phyloP scores from a whole-genome alignment of 2,797 vertebrate species.

The Microctenopoma steveboyesi region DNA sequence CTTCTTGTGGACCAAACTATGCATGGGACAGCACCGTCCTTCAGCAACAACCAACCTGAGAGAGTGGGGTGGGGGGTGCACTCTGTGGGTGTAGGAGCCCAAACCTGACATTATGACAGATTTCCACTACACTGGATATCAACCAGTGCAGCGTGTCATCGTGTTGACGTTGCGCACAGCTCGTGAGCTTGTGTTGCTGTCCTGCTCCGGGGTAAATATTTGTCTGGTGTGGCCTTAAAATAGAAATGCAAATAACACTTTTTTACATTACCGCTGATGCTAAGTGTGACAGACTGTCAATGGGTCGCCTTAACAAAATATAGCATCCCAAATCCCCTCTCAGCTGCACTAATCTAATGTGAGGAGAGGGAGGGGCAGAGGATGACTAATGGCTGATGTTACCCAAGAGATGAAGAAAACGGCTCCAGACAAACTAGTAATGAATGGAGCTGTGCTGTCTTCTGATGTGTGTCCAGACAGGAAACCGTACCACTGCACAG shows the following conservation, averaged over 20 bases:
- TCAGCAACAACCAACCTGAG: no score
- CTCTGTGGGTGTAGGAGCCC: no score
- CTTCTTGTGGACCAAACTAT: no score
- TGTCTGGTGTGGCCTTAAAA: slow-evolving; percentile 44
- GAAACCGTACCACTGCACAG: no score
- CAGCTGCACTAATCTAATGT: slow-evolving; percentile 59
- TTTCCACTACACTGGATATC: no score
- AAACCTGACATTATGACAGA: no score
- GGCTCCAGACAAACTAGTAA: background rate
- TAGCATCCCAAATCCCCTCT: slow-evolving; percentile 65
- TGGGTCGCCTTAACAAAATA: slow-evolving; percentile 45
- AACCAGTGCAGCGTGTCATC: slow-evolving; percentile 1
- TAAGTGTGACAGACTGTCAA: slow-evolving; percentile 54
- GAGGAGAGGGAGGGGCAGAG: slow-evolving; percentile 18
- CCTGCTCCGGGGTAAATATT: slow-evolving; percentile 41
- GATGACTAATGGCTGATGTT: slow-evolving; percentile 19
- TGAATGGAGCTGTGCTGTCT: background rate
- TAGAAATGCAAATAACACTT: slow-evolving; percentile 47
- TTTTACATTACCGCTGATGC: slow-evolving; percentile 49
- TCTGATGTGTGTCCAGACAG: background rate
- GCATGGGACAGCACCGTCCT: no score
- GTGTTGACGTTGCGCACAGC: background rate
- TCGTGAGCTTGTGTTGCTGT: slow-evolving; percentile 10
- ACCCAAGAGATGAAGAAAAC: slow-evolving; percentile 14
- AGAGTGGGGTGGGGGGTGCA: no score